These are phyloP conservation scores for Furcifer pardalis DNA, from an alignment of 2,797 vertebrate species.

Conservation along the genomic window DNA sequence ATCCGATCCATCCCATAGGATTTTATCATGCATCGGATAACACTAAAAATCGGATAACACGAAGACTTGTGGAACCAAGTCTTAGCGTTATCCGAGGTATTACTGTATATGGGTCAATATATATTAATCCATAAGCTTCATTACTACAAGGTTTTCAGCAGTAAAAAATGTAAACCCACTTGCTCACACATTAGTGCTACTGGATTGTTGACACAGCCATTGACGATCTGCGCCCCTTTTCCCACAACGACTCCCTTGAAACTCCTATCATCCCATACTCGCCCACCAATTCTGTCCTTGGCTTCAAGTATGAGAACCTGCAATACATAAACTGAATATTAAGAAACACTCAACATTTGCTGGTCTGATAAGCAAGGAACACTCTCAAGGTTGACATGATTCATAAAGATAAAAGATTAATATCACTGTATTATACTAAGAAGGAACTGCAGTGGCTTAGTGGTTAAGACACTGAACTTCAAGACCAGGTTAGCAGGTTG, in stretches of 20 bases:
- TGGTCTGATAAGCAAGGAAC: too few species aligned
- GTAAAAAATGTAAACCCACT: slow-evolving; percentile 77
- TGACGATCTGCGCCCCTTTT: slow-evolving; percentile 94
- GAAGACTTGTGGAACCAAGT: too few species aligned
- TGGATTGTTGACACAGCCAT: slow-evolving; percentile 97
- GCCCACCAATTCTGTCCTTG: slow-evolving; percentile 91
- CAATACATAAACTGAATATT: slow-evolving; percentile 17
- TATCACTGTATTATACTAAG: neutral
- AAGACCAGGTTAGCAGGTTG: too few species aligned
- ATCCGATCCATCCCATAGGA: too few species aligned
- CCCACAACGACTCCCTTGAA: slow-evolving; percentile 87
- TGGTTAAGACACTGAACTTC: too few species aligned
- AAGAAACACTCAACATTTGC: neutral
- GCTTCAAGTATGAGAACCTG: slow-evolving; percentile 94
- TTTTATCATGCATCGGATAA: too few species aligned
- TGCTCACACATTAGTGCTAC: slow-evolving; percentile 97
- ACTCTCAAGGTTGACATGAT: neutral
- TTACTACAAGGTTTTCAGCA: slow-evolving; percentile 27
- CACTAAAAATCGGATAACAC: too few species aligned
- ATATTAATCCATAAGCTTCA: neutral
- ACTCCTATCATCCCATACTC: slow-evolving; percentile 92
- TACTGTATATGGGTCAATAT: neutral
- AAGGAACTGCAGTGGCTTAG: too few species aligned
- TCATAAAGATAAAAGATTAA: neutral
- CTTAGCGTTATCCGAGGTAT: too few species aligned